phyloP scores from a whole-genome alignment of 2,888 invertebrate genomes.

The Acleris emargana region DNA sequence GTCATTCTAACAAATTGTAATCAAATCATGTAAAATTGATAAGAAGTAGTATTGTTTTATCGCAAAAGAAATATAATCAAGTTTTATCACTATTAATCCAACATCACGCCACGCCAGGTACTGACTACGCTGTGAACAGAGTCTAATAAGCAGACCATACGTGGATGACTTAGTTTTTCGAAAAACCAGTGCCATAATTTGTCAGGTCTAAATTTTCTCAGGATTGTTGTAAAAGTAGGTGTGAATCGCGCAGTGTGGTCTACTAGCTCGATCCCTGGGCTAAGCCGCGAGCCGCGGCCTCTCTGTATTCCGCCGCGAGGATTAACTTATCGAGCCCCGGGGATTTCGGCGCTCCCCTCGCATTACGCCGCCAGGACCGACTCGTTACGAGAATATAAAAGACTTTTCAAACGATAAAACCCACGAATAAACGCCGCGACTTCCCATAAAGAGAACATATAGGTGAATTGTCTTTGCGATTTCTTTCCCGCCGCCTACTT shows the following conservation, averaged over 20 bases:
- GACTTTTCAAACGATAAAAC: constrained; percentile 60
- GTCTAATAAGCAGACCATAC: too few species aligned
- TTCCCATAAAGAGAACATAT: constrained; percentile 21
- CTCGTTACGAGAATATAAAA: constrained; percentile 64
- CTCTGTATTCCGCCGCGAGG: constrained; percentile 65
- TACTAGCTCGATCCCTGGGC: constrained; percentile 47
- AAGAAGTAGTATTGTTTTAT: too few species aligned
- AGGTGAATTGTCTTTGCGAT: constrained; percentile 18
- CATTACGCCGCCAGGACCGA: constrained; percentile 42
- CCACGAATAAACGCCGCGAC: constrained; percentile 54
- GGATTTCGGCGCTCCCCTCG: constrained; percentile 54
- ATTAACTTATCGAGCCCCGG: constrained; percentile 75
- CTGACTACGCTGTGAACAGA: too few species aligned
- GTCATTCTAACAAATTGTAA: too few species aligned
- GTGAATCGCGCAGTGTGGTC: constrained; percentile 63
- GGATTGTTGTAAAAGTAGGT: constrained; percentile 4
- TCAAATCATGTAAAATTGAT: too few species aligned
- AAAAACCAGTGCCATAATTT: not conserved
- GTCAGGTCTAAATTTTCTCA: not conserved
- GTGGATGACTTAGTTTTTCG: too few species aligned
- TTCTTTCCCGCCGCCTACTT: constrained; percentile 6
- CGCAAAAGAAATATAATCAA: too few species aligned
- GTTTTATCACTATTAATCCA: too few species aligned
- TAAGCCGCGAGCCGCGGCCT: constrained; percentile 65
- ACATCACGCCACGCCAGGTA: too few species aligned